Percentiles rank a stretch among this genome's conserved stretches.
Conservation (phyloP, 2,888 invertebrate species). For the Troides aeacus region DNA sequence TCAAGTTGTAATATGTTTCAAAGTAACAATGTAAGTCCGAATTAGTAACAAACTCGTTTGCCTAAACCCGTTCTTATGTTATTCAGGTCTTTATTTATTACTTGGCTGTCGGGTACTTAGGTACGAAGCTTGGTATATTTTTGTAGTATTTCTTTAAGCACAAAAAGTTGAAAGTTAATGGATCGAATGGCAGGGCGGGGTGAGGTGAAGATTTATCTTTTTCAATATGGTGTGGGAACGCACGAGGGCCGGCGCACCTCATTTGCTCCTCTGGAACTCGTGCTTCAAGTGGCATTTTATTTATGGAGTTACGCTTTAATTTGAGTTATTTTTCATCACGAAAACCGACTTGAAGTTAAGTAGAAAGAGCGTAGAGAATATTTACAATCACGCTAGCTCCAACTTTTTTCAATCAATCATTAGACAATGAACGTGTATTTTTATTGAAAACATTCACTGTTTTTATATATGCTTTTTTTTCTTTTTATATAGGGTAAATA, state of each 20-base stretch:
- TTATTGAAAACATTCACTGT: no score
- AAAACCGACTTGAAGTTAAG: conserved; percentile 32
- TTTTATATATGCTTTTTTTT: no score
- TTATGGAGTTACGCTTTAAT: conserved; percentile 63
- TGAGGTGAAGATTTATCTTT: conserved; percentile 70
- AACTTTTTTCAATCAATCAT: not conserved
- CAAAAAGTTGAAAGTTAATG: conserved; percentile 51
- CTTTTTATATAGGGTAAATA: no score
- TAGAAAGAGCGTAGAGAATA: conserved; percentile 24
- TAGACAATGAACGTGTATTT: not conserved
- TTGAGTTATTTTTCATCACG: conserved; percentile 45
- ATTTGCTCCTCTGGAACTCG: conserved; percentile 41
- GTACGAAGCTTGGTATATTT: conserved; percentile 28
- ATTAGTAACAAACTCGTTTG: conserved; percentile 36
- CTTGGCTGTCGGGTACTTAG: conserved; percentile 33
- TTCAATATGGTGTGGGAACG: conserved; percentile 70
- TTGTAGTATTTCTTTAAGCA: conserved; percentile 33
- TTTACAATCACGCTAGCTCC: not conserved
- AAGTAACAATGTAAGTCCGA: conserved; percentile 54
- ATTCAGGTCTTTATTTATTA: conserved; percentile 36
- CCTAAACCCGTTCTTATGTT: conserved; percentile 36
- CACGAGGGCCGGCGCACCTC: conserved; percentile 37
- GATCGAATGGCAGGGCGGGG: conserved; percentile 59
- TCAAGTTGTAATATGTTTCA: conserved; percentile 47
- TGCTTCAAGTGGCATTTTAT: conserved; percentile 62